Percentiles rank a stretch among this genome's conserved stretches.
These are phyloP conservation scores for Drosophila bifasciata DNA, from an alignment of 1,140 invertebrate species.

Conservation along the genomic window DNA sequence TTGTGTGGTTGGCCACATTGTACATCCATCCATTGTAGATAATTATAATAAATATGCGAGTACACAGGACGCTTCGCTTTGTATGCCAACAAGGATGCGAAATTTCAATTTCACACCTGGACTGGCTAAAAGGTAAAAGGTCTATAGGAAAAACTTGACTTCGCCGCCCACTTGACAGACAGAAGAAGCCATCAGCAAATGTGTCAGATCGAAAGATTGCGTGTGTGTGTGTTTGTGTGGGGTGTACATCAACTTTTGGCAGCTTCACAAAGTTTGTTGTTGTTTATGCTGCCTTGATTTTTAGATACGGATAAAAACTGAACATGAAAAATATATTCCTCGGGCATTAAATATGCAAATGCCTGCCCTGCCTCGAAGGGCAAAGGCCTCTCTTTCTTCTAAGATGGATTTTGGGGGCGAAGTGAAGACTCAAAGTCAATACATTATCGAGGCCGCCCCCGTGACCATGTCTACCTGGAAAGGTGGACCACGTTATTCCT, in stretches of 20 bases:
- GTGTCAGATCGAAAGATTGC: slow-evolving; percentile 34
- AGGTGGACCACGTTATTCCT: slow-evolving; percentile 20
- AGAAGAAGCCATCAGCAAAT: slow-evolving; percentile 48
- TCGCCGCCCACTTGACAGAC: slow-evolving; percentile 44
- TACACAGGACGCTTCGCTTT: slow-evolving; percentile 14
- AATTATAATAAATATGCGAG: slow-evolving; percentile 42
- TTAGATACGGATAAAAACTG: slow-evolving; percentile 60
- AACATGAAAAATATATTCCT: slow-evolving; percentile 58
- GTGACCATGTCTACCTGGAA: slow-evolving; percentile 22
- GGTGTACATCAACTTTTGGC: slow-evolving; percentile 6
- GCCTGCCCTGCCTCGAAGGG: slow-evolving; percentile 22
- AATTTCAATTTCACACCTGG: slow-evolving; percentile 79
- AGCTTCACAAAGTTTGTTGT: slow-evolving; percentile 40
- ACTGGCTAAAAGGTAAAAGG: too few relatives aligned
- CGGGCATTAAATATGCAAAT: slow-evolving; percentile 71
- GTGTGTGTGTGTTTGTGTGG: slow-evolving; percentile 22
- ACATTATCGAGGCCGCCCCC: slow-evolving; percentile 25
- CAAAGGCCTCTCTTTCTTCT: slow-evolving; percentile 2
- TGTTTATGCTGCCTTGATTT: slow-evolving; percentile 46
- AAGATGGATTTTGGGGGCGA: slow-evolving; percentile 24
- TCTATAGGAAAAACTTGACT: slow-evolving; percentile 1
- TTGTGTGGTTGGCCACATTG: neutral
- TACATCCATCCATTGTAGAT: too few relatives aligned
- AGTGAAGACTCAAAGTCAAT: slow-evolving; percentile 40
- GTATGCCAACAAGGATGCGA: slow-evolving; percentile 57